These are phyloP conservation scores for Mustelus asterias DNA, from an alignment of 2,113 vertebrate species.

Conservation along the genomic window DNA sequence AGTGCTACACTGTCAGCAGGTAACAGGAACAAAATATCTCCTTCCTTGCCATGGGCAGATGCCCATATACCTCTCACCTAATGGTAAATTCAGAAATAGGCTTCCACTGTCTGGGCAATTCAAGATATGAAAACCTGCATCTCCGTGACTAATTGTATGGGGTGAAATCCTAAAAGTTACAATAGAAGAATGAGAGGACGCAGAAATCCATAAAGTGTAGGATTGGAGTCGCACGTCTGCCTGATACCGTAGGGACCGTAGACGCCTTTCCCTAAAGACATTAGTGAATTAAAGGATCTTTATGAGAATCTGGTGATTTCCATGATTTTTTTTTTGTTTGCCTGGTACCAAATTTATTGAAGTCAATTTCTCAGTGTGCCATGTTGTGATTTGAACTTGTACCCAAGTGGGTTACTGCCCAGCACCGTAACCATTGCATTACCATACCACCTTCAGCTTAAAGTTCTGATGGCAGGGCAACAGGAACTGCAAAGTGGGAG, in stretches of 20 bases:
- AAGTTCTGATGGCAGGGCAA: neutral
- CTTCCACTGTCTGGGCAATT: neutral
- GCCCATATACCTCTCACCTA: neutral
- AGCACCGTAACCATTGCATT: neutral
- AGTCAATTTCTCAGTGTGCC: neutral
- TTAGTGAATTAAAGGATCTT: neutral
- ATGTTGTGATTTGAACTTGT: neutral
- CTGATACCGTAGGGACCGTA: neutral
- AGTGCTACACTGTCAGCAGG: neutral
- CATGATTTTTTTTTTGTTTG: neutral
- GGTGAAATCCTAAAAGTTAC: neutral
- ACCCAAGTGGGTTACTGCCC: neutral
- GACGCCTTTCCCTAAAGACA: neutral
- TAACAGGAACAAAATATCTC: neutral
- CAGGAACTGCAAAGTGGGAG: too few species aligned
- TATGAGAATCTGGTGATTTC: neutral
- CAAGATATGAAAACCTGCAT: neutral
- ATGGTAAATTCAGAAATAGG: neutral
- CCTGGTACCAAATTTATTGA: neutral
- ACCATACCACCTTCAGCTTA: neutral
- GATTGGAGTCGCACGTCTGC: neutral
- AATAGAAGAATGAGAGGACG: neutral
- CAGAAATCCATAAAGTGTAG: neutral
- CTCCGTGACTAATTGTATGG: neutral
- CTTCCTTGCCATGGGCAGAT: neutral